phyloP scores from a whole-genome alignment of 2,113 vertebrate species.

The Glaucidium brasilianum region DNA sequence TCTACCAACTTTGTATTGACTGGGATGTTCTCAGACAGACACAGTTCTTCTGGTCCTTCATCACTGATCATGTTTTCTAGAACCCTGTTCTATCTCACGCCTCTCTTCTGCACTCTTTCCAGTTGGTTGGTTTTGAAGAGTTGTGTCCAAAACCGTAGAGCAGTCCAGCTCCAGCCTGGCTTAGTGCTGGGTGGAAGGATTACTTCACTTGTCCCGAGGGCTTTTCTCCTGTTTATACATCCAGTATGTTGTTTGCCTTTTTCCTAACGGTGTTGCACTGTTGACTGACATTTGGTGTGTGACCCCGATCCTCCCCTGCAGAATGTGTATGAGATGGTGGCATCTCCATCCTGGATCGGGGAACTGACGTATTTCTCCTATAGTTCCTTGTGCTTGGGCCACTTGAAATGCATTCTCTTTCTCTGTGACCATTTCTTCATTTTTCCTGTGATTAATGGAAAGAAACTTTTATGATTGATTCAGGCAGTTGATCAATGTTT shows the following conservation, averaged over 20 bases:
- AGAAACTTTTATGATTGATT: background rate
- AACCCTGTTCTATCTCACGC: background rate
- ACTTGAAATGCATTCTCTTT: background rate
- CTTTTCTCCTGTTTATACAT: background rate
- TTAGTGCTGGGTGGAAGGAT: background rate
- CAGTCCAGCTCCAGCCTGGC: background rate
- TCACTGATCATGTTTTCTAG: background rate
- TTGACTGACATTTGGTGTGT: background rate
- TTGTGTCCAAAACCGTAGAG: background rate
- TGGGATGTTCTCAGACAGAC: background rate
- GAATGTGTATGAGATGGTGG: rapidly evolving
- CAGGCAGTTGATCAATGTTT: background rate
- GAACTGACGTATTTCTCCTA: background rate
- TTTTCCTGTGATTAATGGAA: background rate
- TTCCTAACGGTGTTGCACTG: background rate
- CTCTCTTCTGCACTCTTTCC: background rate
- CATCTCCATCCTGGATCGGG: background rate
- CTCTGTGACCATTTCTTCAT: background rate
- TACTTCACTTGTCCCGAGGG: background rate
- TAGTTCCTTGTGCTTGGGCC: background rate
- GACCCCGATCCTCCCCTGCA: background rate
- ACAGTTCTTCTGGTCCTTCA: background rate
- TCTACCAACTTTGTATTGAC: background rate
- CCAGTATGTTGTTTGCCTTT: background rate
- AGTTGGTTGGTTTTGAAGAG: background rate